Conservation (phyloP, 30 jellyfish, hydroid and myxozoan genomes). For the Aurelia aurita region DNA sequence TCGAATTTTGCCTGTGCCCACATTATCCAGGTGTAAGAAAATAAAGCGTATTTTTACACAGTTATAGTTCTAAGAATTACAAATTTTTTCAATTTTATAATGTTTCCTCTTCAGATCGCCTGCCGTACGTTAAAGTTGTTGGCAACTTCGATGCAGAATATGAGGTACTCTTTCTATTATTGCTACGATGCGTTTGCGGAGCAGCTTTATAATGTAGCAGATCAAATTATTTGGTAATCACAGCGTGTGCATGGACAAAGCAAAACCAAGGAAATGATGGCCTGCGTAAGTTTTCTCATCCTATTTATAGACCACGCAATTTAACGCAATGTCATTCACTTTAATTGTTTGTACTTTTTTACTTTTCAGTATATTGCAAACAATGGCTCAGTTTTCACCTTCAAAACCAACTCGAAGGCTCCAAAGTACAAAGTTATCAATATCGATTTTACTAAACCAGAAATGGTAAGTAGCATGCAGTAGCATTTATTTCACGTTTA, state of each 20-base stretch:
- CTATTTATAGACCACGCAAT: too few relatives aligned
- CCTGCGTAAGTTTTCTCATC: neutral
- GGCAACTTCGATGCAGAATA: conserved; percentile 92
- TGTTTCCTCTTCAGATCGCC: conserved; percentile 46
- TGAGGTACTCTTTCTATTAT: conserved; percentile 52
- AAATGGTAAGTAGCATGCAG: conserved; percentile 60
- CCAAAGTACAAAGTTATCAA: conserved; percentile 85
- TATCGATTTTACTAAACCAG: conserved; percentile 66
- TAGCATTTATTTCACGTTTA: too few relatives aligned
- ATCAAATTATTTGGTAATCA: neutral
- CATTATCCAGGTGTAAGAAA: too few relatives aligned
- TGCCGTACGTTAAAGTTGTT: conserved; percentile 64
- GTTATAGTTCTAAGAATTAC: too few relatives aligned
- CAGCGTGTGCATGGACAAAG: neutral
- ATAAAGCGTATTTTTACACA: too few relatives aligned
- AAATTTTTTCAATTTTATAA: too few relatives aligned
- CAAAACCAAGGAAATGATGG: neutral
- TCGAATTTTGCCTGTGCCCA: too few relatives aligned
- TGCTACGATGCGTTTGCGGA: too few relatives aligned
- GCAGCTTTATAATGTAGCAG: too few relatives aligned
- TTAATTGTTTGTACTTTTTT: neutral
- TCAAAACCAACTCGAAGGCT: conserved; percentile 84
- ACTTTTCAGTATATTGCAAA: conserved; percentile 81
- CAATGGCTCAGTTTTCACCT: conserved; percentile 79
- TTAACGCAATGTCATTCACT: neutral